Conservation (phyloP, 1,140 invertebrate species). For the Oscheius sp. region DNA sequence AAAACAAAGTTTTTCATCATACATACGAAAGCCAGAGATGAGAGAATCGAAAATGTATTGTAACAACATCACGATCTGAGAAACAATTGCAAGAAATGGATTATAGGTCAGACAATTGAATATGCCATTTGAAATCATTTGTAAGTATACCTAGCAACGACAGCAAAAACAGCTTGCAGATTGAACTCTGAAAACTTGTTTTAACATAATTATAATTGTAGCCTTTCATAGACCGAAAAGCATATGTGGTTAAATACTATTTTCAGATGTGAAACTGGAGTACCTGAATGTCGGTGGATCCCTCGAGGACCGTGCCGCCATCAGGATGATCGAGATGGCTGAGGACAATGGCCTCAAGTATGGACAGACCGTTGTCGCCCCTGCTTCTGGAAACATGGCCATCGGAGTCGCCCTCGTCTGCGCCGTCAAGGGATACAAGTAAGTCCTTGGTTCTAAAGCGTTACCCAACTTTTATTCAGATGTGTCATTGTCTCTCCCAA, state of each 20-base stretch:
- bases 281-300: slow-evolving; percentile 36
- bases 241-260: no score
- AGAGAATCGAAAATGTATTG: no score
- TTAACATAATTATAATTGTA: no score
- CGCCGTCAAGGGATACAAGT: slow-evolving; percentile 16
- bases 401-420: slow-evolving; percentile 12
- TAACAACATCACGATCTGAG: no score
- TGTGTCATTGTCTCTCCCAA: background rate
- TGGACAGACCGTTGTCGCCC: slow-evolving; percentile 5
- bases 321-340: background rate
- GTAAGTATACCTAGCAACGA: no score
- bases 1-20: background rate
- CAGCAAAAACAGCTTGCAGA: no score
- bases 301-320: slow-evolving; percentile 23
- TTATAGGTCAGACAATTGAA: no score
- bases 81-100: no score
- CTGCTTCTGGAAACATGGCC: slow-evolving; percentile 7
- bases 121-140: no score
- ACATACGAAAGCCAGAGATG: background rate
- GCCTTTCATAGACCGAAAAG: no score
- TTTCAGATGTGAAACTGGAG: slow-evolving; percentile 37
- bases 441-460: background rate
- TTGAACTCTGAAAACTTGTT: no score
- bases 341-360: background rate
- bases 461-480: background rate